These are phyloP conservation scores for Agriopis aurantiaria DNA, from an alignment of 2,888 invertebrate genomes.

Conservation along the genomic window DNA sequence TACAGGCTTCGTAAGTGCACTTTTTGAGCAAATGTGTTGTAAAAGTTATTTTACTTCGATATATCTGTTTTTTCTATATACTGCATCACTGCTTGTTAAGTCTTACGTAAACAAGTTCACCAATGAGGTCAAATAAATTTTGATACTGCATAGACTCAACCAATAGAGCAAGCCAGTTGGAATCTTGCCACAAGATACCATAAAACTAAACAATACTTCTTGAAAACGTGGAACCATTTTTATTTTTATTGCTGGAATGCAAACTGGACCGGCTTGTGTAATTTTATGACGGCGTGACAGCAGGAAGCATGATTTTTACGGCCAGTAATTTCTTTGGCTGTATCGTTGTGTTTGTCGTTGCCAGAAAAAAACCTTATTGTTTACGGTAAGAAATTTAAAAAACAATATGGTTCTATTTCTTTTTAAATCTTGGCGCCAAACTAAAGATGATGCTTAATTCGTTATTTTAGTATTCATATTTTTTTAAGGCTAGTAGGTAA, in stretches of 20 bases:
- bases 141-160: slow-evolving; percentile 13
- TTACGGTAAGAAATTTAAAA: too few species aligned
- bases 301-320: not conserved
- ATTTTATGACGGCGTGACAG: slow-evolving; percentile 2
- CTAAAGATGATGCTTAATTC: too few species aligned
- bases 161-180: slow-evolving; percentile 22
- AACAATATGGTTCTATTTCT: too few species aligned
- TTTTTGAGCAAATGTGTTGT: too few species aligned
- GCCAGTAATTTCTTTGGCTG: not conserved
- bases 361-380: not conserved
- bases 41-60: too few species aligned
- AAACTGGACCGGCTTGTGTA: slow-evolving; percentile 10
- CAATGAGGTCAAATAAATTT: slow-evolving; percentile 16
- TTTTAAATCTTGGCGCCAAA: too few species aligned
- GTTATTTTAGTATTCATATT: too few species aligned
- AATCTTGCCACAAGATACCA: slow-evolving; percentile 19
- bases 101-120: slow-evolving; percentile 5
- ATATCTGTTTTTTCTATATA: not conserved
- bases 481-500: too few species aligned
- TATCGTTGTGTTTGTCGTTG: not conserved
- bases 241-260: slow-evolving; percentile 11
- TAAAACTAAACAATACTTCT: slow-evolving; percentile 21
- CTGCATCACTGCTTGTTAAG: not conserved
- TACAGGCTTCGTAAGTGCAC: too few species aligned
- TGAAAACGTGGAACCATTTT: slow-evolving; percentile 2